Conservation (phyloP, 2,888 invertebrate species). For the Sesia bembeciformis region DNA sequence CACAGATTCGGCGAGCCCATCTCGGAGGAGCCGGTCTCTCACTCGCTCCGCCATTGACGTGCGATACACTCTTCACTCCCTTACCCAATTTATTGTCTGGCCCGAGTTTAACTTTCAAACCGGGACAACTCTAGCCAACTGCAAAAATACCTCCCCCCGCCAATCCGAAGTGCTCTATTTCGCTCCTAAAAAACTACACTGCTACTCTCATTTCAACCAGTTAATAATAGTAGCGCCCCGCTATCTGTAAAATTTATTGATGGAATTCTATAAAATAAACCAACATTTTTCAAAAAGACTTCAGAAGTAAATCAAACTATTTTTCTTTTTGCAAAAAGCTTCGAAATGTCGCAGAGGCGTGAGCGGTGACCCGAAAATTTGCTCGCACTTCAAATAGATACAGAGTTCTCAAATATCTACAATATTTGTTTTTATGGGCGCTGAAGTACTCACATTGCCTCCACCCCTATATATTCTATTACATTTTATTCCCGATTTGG, state of each 20-base stretch:
- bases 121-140: constrained; percentile 27
- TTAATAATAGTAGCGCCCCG: no score
- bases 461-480: background rate
- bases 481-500: background rate
- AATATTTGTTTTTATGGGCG: constrained; percentile 24
- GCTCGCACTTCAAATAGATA: constrained; percentile 33
- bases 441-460: background rate
- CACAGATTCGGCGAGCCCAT: constrained; percentile 26
- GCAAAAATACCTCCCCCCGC: constrained; percentile 19
- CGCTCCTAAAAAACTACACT: no score
- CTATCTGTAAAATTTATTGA: background rate
- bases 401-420: constrained; percentile 27
- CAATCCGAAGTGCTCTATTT: background rate
- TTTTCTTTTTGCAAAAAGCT: constrained; percentile 31
- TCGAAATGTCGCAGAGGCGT: constrained; percentile 27
- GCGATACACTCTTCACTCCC: constrained; percentile 1
- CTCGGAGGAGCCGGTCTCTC: constrained; percentile 9
- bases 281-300: constrained; percentile 1
- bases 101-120: constrained; percentile 30
- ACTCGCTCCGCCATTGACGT: constrained; percentile 5
- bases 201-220: no score
- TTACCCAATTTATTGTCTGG: constrained; percentile 30
- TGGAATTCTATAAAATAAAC: background rate
- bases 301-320: constrained; percentile 28
- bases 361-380: constrained; percentile 40